Conservation (phyloP, 2,888 invertebrate species). For the Thalpophila matura region DNA sequence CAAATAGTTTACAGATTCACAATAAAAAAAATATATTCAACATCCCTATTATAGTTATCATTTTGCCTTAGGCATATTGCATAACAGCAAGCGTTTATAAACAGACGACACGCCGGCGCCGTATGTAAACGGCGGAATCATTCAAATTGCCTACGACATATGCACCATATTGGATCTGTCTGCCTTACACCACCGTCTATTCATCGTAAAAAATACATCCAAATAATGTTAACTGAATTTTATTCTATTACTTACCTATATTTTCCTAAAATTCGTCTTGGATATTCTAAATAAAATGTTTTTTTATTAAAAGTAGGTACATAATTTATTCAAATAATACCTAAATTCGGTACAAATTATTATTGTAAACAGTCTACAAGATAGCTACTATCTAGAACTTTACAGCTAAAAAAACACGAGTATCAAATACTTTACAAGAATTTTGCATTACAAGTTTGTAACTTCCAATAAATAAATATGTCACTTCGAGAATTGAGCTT, state of each 20-base stretch:
- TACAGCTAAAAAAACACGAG: conserved; percentile 50
- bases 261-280: background rate
- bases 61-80: no score
- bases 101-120: no score
- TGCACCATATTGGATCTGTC: background rate
- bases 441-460: conserved; percentile 3
- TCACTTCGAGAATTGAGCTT: background rate
- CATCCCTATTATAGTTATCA: no score
- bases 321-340: conserved; percentile 58
- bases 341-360: conserved; percentile 44
- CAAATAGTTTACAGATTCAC: no score
- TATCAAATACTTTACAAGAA: conserved; percentile 30
- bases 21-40: no score
- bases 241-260: background rate
- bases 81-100: no score
- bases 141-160: no score
- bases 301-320: conserved; percentile 5
- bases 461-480: background rate
- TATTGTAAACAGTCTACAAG: conserved; percentile 41
- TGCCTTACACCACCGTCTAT: background rate
- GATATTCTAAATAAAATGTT: conserved; percentile 2
- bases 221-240: background rate
- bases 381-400: conserved; percentile 19
- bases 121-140: no score
- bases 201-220: background rate